Evolutionary conservation across 2,113 vertebrate species (phyloP).

Genomic region (Passerina amoena): DNA sequence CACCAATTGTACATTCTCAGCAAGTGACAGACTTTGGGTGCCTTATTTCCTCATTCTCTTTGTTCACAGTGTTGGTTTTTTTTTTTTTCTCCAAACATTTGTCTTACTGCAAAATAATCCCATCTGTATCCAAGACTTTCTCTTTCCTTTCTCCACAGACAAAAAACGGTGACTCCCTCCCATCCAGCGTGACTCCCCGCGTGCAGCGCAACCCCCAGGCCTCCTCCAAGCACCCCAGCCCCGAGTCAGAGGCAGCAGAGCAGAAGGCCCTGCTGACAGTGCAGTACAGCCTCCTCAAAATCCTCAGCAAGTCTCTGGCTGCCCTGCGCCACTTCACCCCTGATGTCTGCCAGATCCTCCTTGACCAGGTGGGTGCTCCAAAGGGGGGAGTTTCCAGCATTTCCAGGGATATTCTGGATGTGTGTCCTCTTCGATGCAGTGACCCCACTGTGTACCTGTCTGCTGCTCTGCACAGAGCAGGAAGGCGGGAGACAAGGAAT

Average conservation of each 20-base stretch:
- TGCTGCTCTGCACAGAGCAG: not conserved
- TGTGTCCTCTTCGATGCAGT: not conserved
- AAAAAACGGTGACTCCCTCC: slow-evolving; percentile 88
- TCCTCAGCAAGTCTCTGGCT: slow-evolving; percentile 93
- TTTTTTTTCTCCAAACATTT: not conserved
- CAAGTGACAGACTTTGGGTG: not conserved
- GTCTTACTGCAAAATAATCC: not conserved
- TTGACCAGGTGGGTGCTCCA: slow-evolving; percentile 84
- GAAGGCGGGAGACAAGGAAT: not conserved
- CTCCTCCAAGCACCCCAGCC: slow-evolving; percentile 77
- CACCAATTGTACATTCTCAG: not conserved
- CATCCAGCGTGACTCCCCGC: slow-evolving; percentile 77
- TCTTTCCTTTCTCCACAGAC: slow-evolving; percentile 67
- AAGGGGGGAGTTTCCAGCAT: not conserved
- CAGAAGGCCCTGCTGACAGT: slow-evolving; percentile 87
- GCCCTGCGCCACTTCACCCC: slow-evolving; percentile 95
- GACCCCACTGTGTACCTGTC: not conserved
- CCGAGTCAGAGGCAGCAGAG: slow-evolving; percentile 85
- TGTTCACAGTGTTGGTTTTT: not conserved
- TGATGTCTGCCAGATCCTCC: slow-evolving; percentile 94
- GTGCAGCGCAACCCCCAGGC: slow-evolving; percentile 75
- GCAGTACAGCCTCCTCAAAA: slow-evolving; percentile 94
- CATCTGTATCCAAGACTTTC: not conserved
- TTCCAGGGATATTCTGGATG: not conserved
- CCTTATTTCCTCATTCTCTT: not conserved